Conservation (phyloP, 2,797 vertebrate genomes). For the Siniperca obscura region DNA sequence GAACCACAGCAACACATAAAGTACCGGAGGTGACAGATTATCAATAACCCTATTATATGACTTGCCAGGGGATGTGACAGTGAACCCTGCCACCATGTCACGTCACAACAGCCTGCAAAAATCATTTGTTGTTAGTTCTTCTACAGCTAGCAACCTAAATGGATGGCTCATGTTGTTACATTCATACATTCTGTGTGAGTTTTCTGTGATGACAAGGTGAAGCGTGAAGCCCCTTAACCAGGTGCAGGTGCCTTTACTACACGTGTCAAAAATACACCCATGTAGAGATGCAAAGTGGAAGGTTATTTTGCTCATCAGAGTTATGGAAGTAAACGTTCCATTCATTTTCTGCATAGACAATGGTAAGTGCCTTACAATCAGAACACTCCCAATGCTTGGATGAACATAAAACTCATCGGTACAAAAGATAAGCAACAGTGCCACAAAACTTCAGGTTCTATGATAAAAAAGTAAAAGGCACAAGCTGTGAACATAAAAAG, state of each 20-base stretch:
- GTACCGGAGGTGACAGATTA: constrained; percentile 67
- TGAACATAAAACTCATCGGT: not conserved
- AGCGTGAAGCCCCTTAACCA: not conserved
- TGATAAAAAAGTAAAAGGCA: not conserved
- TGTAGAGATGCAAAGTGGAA: not conserved
- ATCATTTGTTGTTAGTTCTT: constrained; percentile 14
- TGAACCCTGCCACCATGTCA: constrained; percentile 50
- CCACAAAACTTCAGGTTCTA: not conserved
- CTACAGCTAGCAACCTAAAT: not conserved
- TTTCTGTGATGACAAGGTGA: not conserved
- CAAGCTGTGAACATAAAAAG: not conserved
- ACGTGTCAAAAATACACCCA: not conserved
- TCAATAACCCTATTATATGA: constrained; percentile 78
- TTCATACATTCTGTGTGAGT: constrained; percentile 3
- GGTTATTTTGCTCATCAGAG: not conserved
- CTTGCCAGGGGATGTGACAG: constrained; percentile 65
- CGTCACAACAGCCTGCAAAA: constrained; percentile 44
- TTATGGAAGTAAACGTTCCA: not conserved
- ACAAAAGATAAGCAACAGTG: not conserved
- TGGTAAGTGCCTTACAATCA: not conserved
- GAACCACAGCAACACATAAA: constrained; percentile 64
- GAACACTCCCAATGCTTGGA: not conserved
- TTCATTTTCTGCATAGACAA: not conserved
- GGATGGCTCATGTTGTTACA: constrained; percentile 1
- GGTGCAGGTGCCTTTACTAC: not conserved